phyloP scores from a whole-genome alignment of 2,888 invertebrate genomes.

The Bibio marci region DNA sequence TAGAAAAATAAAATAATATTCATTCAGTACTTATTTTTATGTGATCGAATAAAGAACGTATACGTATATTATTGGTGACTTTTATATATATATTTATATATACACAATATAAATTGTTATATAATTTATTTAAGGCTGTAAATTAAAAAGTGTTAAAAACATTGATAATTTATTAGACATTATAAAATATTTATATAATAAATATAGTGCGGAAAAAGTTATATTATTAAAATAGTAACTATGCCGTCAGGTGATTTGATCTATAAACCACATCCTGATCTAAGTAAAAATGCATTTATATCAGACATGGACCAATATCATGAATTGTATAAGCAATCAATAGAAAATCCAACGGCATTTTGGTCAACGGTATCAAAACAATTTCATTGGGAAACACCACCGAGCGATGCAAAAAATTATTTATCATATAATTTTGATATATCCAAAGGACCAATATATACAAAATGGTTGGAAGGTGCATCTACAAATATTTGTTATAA shows the following conservation, averaged over 20 bases:
- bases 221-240: slow-evolving; percentile 13
- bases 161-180: too few relatives aligned
- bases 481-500: slow-evolving; percentile 94
- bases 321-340: slow-evolving; percentile 67
- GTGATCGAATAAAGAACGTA: background rate
- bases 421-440: slow-evolving; percentile 83
- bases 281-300: slow-evolving; percentile 43
- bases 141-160: too few relatives aligned
- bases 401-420: slow-evolving; percentile 50
- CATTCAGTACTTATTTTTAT: too few relatives aligned
- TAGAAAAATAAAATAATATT: too few relatives aligned
- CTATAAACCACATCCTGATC: slow-evolving; percentile 38
- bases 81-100: too few relatives aligned
- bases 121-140: background rate
- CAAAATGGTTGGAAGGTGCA: slow-evolving; percentile 91
- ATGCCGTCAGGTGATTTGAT: slow-evolving; percentile 39
- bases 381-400: slow-evolving; percentile 80
- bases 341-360: slow-evolving; percentile 77
- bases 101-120: too few relatives aligned
- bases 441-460: slow-evolving; percentile 71
- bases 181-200: background rate
- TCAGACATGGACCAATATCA: slow-evolving; percentile 58
- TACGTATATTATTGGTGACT: background rate
- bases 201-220: background rate
- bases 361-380: slow-evolving; percentile 88